phyloP scores from a whole-genome alignment of 1,140 invertebrate species.

The Pomacea maculata region DNA sequence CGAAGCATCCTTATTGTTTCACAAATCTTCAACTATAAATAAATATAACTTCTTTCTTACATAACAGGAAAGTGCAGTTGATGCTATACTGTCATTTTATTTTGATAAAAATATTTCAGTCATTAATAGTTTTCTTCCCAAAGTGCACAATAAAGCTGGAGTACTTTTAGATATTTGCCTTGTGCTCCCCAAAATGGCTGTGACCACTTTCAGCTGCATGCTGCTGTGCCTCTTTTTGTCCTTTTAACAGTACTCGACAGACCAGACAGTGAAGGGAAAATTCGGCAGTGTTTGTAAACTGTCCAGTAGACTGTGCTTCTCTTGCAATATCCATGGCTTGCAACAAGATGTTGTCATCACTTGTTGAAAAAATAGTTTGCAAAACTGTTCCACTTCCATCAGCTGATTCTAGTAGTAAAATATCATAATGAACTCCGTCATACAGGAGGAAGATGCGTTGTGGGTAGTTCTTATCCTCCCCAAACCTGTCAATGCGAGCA shows the following conservation, averaged over 20 bases:
- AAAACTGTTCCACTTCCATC: conserved; percentile 43
- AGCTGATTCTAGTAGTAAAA: conserved; percentile 83
- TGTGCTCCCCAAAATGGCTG: conserved; percentile 82
- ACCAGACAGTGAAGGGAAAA: conserved; percentile 85
- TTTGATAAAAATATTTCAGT: no score
- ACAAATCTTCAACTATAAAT: no score
- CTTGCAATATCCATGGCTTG: conserved; percentile 85
- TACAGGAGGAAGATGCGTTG: conserved; percentile 90
- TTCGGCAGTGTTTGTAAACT: conserved; percentile 88
- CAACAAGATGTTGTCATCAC: conserved; percentile 76
- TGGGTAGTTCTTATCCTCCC: conserved; percentile 88
- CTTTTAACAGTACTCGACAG: conserved; percentile 79
- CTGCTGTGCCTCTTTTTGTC: conserved; percentile 80
- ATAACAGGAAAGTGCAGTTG: no score
- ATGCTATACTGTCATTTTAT: no score
- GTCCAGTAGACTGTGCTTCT: conserved; percentile 86
- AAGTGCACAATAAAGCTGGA: no score
- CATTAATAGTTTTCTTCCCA: no score
- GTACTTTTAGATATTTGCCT: conserved; percentile 31
- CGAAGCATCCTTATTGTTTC: no score
- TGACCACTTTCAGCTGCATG: conserved; percentile 89
- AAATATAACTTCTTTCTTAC: no score
- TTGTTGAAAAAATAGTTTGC: conserved; percentile 80
- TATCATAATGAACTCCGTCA: conserved; percentile 97
- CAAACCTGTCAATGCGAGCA: conserved; percentile 90